These are phyloP conservation scores for Icerya purchasi DNA, from an alignment of 2,888 invertebrate genomes.

Conservation along the genomic window DNA sequence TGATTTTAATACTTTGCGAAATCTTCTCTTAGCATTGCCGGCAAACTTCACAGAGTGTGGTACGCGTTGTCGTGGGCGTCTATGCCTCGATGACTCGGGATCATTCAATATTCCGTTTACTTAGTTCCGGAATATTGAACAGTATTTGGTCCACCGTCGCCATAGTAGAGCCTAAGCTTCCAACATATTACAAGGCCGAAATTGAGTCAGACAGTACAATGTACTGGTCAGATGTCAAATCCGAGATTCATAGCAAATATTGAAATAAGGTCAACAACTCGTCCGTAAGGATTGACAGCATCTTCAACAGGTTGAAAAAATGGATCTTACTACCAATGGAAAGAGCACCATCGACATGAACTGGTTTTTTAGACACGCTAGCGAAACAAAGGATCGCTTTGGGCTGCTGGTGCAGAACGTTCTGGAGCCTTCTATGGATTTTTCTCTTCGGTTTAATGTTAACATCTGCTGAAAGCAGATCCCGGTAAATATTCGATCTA, in stretches of 20 bases:
- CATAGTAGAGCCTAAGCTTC: not conserved
- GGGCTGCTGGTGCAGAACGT: not conserved
- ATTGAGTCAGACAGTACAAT: not conserved
- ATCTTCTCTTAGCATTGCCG: too few species aligned
- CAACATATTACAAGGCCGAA: not conserved
- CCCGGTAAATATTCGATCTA: not conserved
- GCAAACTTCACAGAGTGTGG: not conserved
- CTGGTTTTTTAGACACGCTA: not conserved
- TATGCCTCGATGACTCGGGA: not conserved
- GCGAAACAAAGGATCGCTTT: not conserved
- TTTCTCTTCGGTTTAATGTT: not conserved
- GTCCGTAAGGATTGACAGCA: not conserved
- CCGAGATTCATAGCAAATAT: not conserved
- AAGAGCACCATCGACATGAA: not conserved
- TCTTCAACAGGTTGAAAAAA: not conserved
- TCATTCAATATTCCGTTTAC: not conserved
- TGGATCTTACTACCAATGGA: too few species aligned
- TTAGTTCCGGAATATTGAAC: not conserved
- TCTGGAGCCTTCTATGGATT: not conserved
- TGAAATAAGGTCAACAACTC: not conserved
- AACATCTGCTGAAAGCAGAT: not conserved
- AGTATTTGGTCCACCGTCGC: not conserved
- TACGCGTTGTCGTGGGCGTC: not conserved
- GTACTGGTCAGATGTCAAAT: not conserved
- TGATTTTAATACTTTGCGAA: too few species aligned